Base-by-base conservation (phyloP, 2,797 vertebrate species). In the Pseudomugil tenellus region DNA sequence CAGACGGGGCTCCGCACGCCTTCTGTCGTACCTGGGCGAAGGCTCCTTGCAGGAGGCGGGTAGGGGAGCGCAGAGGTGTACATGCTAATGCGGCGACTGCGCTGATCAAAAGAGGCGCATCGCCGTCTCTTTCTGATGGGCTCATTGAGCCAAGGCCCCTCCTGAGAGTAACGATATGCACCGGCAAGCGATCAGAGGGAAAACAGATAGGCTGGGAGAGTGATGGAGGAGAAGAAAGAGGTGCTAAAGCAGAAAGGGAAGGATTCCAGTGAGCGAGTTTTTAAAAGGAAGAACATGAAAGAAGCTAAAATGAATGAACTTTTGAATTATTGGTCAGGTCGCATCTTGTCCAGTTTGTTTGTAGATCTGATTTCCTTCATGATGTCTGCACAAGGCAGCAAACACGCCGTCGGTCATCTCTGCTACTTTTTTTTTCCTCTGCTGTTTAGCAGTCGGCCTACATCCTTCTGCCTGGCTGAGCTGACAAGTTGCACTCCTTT, bases 401-500 rank as follows among this genome's bases (percentile, higher is more conserved):
- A 75, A 67, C 23, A 56, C 54, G 60, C 8, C 1, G 23, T 79
- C 87, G 77, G 76, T 84, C 79, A 61, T 78, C 70, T 85, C 79
- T 59, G 66, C 77, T 54, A 31, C 84, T 81, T 58, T 28, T 8
- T 83, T 76, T 39, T 12, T 28, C 3, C n/a, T 63, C 55, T 86
- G 77, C 87, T 91, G 87, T 89, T 85, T 72, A 84, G 85, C 84
- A 80, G 88, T 90, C 90, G 89, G 86, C 89, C 92, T 88, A 90
- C 87, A 91, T 93, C 84, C 90, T 92, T 92, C 92, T 85, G 85
- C 90, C 73, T 87, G 86, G 63, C 75, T 93, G 88, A 89, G 68
- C 81, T 63, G 68, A 83, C 77, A 87, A 87, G 73, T 84, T 75
- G 80, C 61, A 29, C 72, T 62, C 70, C 79, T 86, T 76, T 88